Percentiles rank a stretch among this genome's conserved stretches.
phyloP scores from a whole-genome alignment of 1,140 invertebrate genomes.

The Thaumetopoea pityocampa region DNA sequence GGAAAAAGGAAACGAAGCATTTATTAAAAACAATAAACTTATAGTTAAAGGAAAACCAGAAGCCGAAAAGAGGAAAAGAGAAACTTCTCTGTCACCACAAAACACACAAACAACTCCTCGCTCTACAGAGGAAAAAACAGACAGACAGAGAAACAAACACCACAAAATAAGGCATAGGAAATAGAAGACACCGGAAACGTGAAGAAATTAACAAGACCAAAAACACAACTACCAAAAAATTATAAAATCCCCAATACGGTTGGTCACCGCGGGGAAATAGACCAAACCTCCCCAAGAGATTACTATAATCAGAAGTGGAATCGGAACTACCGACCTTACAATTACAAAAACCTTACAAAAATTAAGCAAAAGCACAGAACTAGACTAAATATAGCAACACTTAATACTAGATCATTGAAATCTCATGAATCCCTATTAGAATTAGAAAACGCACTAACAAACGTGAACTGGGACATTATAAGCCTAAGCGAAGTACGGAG shows the following conservation, averaged over 20 bases:
- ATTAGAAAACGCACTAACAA: slow-evolving; percentile 3
- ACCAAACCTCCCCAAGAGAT: slow-evolving; percentile 4
- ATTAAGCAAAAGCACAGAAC: slow-evolving; percentile 4
- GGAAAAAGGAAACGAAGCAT: slow-evolving; percentile 15
- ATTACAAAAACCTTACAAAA: slow-evolving; percentile 3
- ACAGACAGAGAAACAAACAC: slow-evolving; percentile 4
- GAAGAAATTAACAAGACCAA: slow-evolving; percentile 7
- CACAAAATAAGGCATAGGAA: slow-evolving; percentile 15
- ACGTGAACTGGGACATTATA: slow-evolving; percentile 7
- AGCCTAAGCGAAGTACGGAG: slow-evolving; percentile 5
- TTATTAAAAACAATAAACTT: slow-evolving; percentile 12
- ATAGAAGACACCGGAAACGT: neutral
- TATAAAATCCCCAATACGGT: slow-evolving; percentile 10
- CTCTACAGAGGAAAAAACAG: neutral
- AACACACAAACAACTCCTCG: neutral
- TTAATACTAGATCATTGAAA: slow-evolving; percentile 12
- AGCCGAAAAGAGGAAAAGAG: slow-evolving; percentile 14
- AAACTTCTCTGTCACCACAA: slow-evolving; percentile 8
- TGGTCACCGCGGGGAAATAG: slow-evolving; percentile 15
- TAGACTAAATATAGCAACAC: slow-evolving; percentile 7
- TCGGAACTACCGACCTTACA: neutral
- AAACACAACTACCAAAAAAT: neutral
- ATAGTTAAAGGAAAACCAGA: slow-evolving; percentile 5
- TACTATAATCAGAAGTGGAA: neutral
- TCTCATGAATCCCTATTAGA: slow-evolving; percentile 12